Evolutionary conservation across 2,888 invertebrate species (phyloP).

Genomic region (Lasius platythorax): DNA sequence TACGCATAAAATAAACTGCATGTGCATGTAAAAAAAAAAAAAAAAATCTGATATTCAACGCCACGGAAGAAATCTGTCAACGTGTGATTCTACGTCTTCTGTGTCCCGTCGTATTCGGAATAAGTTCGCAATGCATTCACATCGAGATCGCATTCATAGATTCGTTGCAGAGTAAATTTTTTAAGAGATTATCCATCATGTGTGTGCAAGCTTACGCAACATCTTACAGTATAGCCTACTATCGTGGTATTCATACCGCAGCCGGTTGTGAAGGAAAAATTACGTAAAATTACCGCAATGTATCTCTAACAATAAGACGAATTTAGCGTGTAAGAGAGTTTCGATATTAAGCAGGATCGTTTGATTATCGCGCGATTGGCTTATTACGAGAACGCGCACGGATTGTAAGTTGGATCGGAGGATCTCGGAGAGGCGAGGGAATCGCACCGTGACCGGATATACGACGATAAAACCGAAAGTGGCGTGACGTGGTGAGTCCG

Average conservation of each 20-base stretch:
- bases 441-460: slow-evolving; percentile 72
- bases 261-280: background rate
- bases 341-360: background rate
- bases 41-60: background rate
- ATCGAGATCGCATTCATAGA: background rate
- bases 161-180: background rate
- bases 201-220: slow-evolving; percentile 19
- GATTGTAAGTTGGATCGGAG: slow-evolving; percentile 22
- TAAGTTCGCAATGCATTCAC: background rate
- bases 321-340: background rate
- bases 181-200: background rate
- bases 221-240: background rate
- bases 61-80: slow-evolving; percentile 28
- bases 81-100: background rate
- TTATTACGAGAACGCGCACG: slow-evolving; percentile 16
- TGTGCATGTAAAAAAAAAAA: background rate
- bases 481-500: slow-evolving; percentile 70
- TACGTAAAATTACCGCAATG: background rate
- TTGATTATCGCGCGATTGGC: background rate
- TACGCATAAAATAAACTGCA: background rate
- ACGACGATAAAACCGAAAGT: slow-evolving; percentile 79
- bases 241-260: background rate
- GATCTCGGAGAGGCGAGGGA: slow-evolving; percentile 63
- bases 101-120: background rate
- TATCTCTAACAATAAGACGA: background rate